Conservation (phyloP, 2,797 vertebrate species). For the Acanthopagrus latus region DNA sequence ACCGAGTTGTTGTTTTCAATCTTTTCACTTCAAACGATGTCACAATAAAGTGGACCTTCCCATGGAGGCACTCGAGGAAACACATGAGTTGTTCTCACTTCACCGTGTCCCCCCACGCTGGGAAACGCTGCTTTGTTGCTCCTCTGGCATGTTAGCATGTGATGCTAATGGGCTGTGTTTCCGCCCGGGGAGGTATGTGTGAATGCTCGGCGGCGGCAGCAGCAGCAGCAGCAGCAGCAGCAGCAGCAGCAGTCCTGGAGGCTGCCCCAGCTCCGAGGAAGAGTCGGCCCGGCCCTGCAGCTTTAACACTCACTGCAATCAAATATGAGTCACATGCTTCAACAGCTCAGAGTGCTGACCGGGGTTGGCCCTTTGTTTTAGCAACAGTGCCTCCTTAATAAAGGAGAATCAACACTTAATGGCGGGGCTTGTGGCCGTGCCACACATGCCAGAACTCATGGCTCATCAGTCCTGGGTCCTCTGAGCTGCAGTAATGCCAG, state of each 20-base stretch:
- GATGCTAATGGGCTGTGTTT: slow-evolving; percentile 78
- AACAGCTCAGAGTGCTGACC: slow-evolving; percentile 33
- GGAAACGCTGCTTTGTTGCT: slow-evolving; percentile 41
- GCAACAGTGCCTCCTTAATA: slow-evolving; percentile 54
- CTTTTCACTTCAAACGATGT: slow-evolving; percentile 20
- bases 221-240: slow-evolving; percentile 8
- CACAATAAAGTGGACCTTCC: slow-evolving; percentile 18
- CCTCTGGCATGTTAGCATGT: slow-evolving; percentile 65
- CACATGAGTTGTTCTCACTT: slow-evolving; percentile 42
- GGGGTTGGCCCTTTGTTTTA: slow-evolving; percentile 61
- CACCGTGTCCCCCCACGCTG: slow-evolving; percentile 35
- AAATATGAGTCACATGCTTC: slow-evolving; percentile 75
- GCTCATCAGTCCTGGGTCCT: slow-evolving; percentile 48
- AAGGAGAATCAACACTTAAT: slow-evolving; percentile 59
- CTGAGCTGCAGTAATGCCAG: slow-evolving; percentile 46
- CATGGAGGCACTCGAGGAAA: slow-evolving; percentile 27
- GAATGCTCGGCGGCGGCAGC: slow-evolving; percentile 52
- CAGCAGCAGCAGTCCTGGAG: slow-evolving; percentile 60
- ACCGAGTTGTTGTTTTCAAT: slow-evolving; percentile 1
- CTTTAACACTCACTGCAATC: slow-evolving; percentile 63
- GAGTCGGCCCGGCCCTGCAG: slow-evolving; percentile 53
- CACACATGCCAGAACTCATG: slow-evolving; percentile 48
- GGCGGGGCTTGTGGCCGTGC: slow-evolving; percentile 15
- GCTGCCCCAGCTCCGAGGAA: slow-evolving; percentile 54
- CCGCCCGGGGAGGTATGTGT: slow-evolving; percentile 71